A percentile compares a stretch with the other conserved stretches of the same genome.
These are phyloP conservation scores for Callyntrura guangdongensis DNA, from an alignment of 2,888 invertebrate species.

Conservation along the genomic window DNA sequence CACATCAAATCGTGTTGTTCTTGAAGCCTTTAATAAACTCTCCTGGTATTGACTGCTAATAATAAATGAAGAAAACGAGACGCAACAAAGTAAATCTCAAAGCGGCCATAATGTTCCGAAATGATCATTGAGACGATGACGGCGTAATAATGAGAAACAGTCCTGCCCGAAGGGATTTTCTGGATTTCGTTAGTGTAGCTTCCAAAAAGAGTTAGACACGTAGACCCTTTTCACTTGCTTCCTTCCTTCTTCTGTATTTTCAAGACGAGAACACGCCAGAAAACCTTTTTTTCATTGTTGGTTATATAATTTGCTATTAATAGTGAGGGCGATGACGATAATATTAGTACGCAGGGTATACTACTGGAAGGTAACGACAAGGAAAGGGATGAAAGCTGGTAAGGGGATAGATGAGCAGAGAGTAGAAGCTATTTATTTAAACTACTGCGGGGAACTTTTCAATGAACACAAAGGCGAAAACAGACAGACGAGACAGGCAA, in stretches of 20 bases:
- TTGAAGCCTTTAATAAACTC: slow-evolving; percentile 31
- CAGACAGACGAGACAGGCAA: not conserved
- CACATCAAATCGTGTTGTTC: not conserved
- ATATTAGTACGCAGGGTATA: slow-evolving; percentile 4
- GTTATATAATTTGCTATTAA: slow-evolving; percentile 43
- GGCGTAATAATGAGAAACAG: slow-evolving; percentile 45
- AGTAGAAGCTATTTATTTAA: slow-evolving; percentile 6
- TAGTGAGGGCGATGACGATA: slow-evolving; percentile 50
- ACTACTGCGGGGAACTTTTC: not conserved
- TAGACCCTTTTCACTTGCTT: slow-evolving; percentile 16
- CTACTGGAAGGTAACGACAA: not conserved
- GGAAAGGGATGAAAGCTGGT: not conserved
- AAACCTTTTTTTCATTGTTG: slow-evolving; percentile 50
- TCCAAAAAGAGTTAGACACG: not conserved
- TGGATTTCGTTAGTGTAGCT: not conserved
- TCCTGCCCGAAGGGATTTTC: slow-evolving; percentile 44
- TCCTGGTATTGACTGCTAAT: not conserved
- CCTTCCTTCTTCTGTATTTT: slow-evolving; percentile 47
- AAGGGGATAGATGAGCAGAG: not conserved
- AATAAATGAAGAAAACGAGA: not conserved
- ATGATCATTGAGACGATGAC: slow-evolving; percentile 19
- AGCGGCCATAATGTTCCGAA: slow-evolving; percentile 48
- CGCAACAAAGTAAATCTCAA: slow-evolving; percentile 20
- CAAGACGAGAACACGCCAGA: slow-evolving; percentile 56
- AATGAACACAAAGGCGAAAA: slow-evolving; percentile 18